These are phyloP conservation scores for Turnix velox DNA, from an alignment of 2,113 vertebrate species.

Conservation along the genomic window DNA sequence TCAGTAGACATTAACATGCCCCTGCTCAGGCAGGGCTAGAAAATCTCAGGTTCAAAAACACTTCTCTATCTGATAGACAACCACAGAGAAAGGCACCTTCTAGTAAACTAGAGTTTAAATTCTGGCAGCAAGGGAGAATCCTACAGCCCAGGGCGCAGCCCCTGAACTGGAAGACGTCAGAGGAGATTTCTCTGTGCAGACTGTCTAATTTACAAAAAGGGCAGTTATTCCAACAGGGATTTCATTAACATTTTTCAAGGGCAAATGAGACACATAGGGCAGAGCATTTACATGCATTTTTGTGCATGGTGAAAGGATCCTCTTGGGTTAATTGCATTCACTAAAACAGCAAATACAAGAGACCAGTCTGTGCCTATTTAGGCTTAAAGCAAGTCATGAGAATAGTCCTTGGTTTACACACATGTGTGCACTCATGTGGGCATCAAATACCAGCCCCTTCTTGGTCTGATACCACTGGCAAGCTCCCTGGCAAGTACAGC, in stretches of 20 bases:
- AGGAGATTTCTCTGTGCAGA: neutral
- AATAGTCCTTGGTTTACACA: neutral
- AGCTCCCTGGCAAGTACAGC: neutral
- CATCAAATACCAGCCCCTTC: neutral
- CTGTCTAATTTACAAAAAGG: neutral
- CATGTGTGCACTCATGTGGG: rapidly evolving
- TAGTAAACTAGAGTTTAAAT: neutral
- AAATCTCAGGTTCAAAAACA: neutral
- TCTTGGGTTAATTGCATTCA: neutral
- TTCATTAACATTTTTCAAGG: conserved; percentile 21
- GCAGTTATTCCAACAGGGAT: neutral
- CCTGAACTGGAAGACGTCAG: neutral
- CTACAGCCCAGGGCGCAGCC: neutral
- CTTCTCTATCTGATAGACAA: rapidly evolving
- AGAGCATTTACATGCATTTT: neutral
- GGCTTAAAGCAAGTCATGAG: neutral
- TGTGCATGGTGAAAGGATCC: neutral
- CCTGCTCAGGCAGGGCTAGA: neutral
- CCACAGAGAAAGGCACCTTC: neutral
- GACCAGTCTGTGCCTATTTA: neutral
- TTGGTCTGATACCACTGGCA: neutral
- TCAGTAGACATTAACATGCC: neutral
- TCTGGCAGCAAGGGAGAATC: neutral
- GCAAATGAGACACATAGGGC: neutral
- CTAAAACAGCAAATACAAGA: rapidly evolving